These are phyloP conservation scores for Augiades crinisus DNA, from an alignment of 2,888 invertebrate genomes.

Conservation along the genomic window DNA sequence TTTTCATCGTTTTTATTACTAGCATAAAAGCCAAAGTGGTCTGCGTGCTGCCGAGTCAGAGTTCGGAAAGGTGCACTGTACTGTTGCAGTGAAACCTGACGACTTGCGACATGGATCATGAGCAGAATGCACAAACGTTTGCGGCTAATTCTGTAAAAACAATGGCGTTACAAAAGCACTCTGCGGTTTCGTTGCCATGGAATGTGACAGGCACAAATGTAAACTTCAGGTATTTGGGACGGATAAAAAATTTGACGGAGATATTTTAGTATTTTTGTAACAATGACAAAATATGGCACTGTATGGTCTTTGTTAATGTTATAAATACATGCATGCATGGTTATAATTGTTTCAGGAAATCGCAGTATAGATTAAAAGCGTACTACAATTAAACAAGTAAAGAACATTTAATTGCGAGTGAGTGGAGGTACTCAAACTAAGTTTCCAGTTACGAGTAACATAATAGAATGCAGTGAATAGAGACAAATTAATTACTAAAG, in stretches of 20 bases:
- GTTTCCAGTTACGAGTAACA: too few relatives aligned
- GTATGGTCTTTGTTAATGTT: too few relatives aligned
- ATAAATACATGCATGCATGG: too few relatives aligned
- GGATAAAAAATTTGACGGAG: background rate
- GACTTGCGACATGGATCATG: slow-evolving; percentile 27
- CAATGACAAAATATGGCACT: too few relatives aligned
- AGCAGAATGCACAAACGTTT: slow-evolving; percentile 29
- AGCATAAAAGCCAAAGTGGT: background rate
- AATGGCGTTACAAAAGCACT: slow-evolving; percentile 8
- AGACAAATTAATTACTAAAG: too few relatives aligned
- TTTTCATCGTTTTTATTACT: slow-evolving; percentile 31
- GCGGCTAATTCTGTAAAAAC: slow-evolving; percentile 26
- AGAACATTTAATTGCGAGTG: too few relatives aligned
- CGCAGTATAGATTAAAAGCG: too few relatives aligned
- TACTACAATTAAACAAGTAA: too few relatives aligned
- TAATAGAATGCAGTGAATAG: too few relatives aligned
- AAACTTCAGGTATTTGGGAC: slow-evolving; percentile 10
- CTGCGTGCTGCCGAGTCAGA: background rate
- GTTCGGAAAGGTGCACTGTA: slow-evolving; percentile 11
- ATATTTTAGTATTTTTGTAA: background rate
- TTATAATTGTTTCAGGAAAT: too few relatives aligned
- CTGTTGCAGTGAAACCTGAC: slow-evolving; percentile 32
- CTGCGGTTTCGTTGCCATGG: slow-evolving; percentile 16
- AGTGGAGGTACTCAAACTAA: too few relatives aligned
- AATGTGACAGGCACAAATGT: slow-evolving; percentile 22